Evolutionary conservation across 2,797 vertebrate genomes (phyloP), one percentile per base, ranked within the genome.

Genomic region (Crenuchus spilurus): DNA sequence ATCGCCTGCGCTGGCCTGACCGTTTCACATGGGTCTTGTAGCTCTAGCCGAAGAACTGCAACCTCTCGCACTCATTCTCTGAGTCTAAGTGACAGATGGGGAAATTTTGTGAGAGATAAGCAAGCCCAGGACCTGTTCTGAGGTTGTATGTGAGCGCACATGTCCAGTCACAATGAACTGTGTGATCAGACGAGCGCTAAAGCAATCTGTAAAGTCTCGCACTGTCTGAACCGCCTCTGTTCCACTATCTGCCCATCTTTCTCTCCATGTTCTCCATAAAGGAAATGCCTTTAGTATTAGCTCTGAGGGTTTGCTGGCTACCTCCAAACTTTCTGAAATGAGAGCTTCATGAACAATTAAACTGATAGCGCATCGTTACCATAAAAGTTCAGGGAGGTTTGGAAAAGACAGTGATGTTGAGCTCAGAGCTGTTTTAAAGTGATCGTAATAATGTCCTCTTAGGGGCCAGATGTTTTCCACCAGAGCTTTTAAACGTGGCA

Each of bases 361-460:
- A 14, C 16, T 67, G 28, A 48, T 58, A 62, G 33, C n/a, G 60
- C 41, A 20, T 33, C 52, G 60, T 46, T 58, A 48, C 7, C n/a
- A 3, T 39, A 60, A 72, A 64, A 20, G 6, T 63, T 31, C 14
- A 5, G 9, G 60, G n/a, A n/a, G 14, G 13, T 2, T 54, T 2
- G n/a, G 4, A 18, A 51, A 63, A 10, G 39, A 48, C 18, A 16
- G 39, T 55, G n/a, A 68, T 18, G 1, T 41, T 64, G 42, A 64
- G 44, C 61, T 72, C 22, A 65, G 10, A 28, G 3, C 24, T 39
- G 24, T 69, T 68, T 58, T 55, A 64, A 80, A 61, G 28, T 65
- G 55, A 60, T 68, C 72, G 42, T 66, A 48, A 75, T 63, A 37
- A 41, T 62, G 24, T 42, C 55, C 14, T 67, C 7, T 42, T 75